These are phyloP conservation scores for Cottoperca gobio DNA, from an alignment of 2,797 vertebrate genomes.

Conservation along the genomic window DNA sequence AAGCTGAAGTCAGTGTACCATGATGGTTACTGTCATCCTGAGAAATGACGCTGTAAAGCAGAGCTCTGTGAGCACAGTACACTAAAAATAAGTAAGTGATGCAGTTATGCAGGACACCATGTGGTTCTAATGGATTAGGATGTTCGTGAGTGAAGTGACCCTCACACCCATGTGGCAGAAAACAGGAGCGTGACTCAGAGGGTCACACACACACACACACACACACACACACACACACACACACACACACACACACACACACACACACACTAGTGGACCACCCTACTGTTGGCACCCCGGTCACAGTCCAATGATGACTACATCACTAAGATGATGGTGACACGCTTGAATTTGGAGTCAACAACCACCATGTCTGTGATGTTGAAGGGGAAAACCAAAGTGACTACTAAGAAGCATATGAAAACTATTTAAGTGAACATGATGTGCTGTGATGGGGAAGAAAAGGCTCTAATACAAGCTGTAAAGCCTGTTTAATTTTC, in stretches of 20 bases:
- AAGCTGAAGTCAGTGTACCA: conserved; percentile 24
- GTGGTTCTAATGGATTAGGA: conserved; percentile 44
- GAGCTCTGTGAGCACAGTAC: conserved; percentile 19
- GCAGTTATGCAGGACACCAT: conserved; percentile 17
- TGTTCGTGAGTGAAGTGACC: conserved; percentile 48
- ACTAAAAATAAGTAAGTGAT: conserved; percentile 43
- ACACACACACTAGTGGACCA: conserved; percentile 31
- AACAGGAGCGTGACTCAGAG: conserved; percentile 67
- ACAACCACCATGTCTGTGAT: conserved; percentile 35
- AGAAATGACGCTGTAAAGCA: conserved; percentile 23
- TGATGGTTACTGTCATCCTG: not conserved
- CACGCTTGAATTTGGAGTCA: conserved; percentile 53
- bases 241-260: conserved; percentile 44
- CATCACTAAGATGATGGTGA: conserved; percentile 53
- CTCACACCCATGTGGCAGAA: conserved; percentile 59
- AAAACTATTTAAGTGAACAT: conserved; percentile 48
- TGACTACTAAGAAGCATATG: conserved; percentile 43
- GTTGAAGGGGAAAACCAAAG: conserved; percentile 62
- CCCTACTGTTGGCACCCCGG: conserved; percentile 61
- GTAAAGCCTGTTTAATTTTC: conserved; percentile 10
- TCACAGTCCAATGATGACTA: conserved; percentile 53
- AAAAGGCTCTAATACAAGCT: conserved; percentile 10
- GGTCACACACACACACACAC: conserved; percentile 40
- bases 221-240: conserved; percentile 40
- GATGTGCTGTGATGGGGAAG: conserved; percentile 39